phyloP scores from a whole-genome alignment of 2,888 invertebrate species.

The Perdita meconis region DNA sequence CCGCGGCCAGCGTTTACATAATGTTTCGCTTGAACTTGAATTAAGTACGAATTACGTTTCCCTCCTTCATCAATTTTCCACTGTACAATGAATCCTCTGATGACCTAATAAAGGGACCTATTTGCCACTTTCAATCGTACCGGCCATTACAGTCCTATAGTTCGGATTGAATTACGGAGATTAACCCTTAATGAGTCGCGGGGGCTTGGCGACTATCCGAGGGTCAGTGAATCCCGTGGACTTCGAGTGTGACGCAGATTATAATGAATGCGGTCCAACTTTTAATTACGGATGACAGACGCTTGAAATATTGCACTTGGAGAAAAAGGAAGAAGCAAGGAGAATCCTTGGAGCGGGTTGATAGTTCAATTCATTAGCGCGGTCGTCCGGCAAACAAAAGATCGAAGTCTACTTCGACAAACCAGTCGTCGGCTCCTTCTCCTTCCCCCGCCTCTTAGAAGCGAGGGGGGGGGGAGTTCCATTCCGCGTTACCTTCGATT shows the following conservation, averaged over 20 bases:
- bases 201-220: background rate
- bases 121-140: no score
- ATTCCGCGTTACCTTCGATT: background rate
- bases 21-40: no score
- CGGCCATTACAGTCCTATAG: no score
- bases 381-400: slow-evolving; percentile 5
- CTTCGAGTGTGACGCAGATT: background rate
- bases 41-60: no score
- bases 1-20: no score
- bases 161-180: no score
- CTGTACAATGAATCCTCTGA: no score
- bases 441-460: background rate
- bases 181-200: background rate
- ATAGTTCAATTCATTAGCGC: slow-evolving; percentile 8
- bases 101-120: no score
- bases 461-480: background rate
- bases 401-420: slow-evolving; percentile 8
- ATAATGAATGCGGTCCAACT: slow-evolving; percentile 9
- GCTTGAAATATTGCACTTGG: slow-evolving; percentile 4
- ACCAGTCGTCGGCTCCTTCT: background rate
- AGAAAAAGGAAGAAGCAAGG: background rate
- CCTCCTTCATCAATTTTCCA: no score
- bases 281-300: slow-evolving; percentile 5
- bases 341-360: background rate
- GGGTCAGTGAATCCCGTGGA: background rate